Evolutionary conservation across 1,140 invertebrate genomes (phyloP).

Genomic region (Stegodyphus mimosarum): DNA sequence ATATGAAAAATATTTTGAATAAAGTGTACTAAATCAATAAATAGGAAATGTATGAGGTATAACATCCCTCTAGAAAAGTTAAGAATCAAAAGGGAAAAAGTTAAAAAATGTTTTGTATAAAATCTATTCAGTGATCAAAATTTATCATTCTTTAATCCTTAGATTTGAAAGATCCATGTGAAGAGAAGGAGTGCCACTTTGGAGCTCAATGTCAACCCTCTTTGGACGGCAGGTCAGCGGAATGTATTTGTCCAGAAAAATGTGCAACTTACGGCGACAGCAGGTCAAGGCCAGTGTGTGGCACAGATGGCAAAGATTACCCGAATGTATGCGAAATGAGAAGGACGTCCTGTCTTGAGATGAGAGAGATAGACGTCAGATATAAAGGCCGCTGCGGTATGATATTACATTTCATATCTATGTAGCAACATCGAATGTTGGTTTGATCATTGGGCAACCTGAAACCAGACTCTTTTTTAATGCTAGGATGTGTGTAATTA

Average conservation of each 20-base stretch:
- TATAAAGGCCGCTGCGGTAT: conserved; percentile 90
- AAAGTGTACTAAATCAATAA: too few relatives aligned
- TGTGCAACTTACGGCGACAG: conserved; percentile 84
- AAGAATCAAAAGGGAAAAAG: too few relatives aligned
- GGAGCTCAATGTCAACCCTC: conserved; percentile 81
- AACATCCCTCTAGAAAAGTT: too few relatives aligned
- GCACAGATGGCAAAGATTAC: conserved; percentile 70
- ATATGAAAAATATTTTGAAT: too few relatives aligned
- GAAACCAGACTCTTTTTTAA: too few relatives aligned
- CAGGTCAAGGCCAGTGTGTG: conserved; percentile 79
- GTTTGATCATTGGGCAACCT: too few relatives aligned
- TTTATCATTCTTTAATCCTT: conserved; percentile 64
- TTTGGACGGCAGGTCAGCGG: conserved; percentile 77
- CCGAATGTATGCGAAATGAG: conserved; percentile 83
- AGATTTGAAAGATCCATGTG: conserved; percentile 84
- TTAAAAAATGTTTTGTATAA: too few relatives aligned
- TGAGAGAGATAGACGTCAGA: conserved; percentile 82
- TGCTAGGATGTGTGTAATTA: too few relatives aligned
- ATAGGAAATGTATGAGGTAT: too few relatives aligned
- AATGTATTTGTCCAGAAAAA: conserved; percentile 78
- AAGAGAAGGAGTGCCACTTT: conserved; percentile 77
- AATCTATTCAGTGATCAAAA: not conserved
- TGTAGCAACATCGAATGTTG: too few relatives aligned
- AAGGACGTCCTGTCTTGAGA: conserved; percentile 78
- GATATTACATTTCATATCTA: conserved; percentile 65